A percentile compares a stretch with the other conserved stretches of the same genome.
phyloP scores from a whole-genome alignment of 2,113 vertebrate genomes.

The Pungitius pungitius region DNA sequence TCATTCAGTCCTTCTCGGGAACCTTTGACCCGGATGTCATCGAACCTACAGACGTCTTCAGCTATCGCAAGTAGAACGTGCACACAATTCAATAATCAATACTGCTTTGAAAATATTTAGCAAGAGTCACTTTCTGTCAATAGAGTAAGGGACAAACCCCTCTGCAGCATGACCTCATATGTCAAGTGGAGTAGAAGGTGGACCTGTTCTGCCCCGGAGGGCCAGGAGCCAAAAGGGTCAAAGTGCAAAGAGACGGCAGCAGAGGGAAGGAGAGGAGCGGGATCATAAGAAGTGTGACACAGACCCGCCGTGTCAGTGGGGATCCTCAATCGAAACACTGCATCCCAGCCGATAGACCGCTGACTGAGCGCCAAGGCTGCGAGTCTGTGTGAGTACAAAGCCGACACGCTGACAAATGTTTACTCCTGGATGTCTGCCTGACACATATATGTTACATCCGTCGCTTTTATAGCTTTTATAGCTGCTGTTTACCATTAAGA shows the following conservation, averaged over 20 bases:
- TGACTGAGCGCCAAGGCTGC: slow-evolving; percentile 2
- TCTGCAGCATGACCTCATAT: not conserved
- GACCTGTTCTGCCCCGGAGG: not conserved
- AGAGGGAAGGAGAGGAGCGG: slow-evolving; percentile 14
- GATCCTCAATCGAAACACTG: slow-evolving; percentile 21
- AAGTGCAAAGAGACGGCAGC: slow-evolving; percentile 62
- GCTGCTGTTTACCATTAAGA: not conserved
- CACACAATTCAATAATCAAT: not conserved
- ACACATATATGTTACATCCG: slow-evolving; percentile 8
- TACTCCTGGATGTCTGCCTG: not conserved
- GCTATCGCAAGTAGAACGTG: not conserved
- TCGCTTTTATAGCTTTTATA: not conserved
- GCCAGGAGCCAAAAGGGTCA: slow-evolving; percentile 53
- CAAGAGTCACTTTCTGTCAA: not conserved
- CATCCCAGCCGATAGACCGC: slow-evolving; percentile 17
- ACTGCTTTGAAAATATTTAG: not conserved
- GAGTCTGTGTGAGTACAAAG: slow-evolving; percentile 57
- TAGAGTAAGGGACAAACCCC: not conserved
- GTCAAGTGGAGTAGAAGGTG: not conserved
- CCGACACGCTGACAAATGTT: slow-evolving; percentile 1
- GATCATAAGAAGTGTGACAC: slow-evolving; percentile 25
- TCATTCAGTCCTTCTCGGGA: not conserved
- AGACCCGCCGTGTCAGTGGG: slow-evolving; percentile 9
- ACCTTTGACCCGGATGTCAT: not conserved
- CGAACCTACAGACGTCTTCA: not conserved